A percentile compares a stretch with the other conserved stretches of the same genome.
Evolutionary conservation across 2,888 invertebrate genomes (phyloP).

Genomic region (Siphonodentalium dalli): DNA sequence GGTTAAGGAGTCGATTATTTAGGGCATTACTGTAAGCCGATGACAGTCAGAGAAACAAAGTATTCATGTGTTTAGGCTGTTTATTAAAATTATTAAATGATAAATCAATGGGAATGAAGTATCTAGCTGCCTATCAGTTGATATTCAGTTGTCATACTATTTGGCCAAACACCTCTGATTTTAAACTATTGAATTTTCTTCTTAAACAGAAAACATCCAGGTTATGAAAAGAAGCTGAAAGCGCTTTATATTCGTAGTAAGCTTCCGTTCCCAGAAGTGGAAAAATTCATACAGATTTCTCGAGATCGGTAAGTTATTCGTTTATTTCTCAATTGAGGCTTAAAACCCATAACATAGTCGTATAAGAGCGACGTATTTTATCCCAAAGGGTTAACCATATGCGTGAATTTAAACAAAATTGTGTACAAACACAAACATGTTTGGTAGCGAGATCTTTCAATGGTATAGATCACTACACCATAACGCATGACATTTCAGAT

Average conservation of each 20-base stretch:
- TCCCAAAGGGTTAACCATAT: too few species aligned
- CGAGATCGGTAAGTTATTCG: conserved; percentile 67
- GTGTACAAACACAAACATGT: too few species aligned
- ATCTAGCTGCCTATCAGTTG: too few species aligned
- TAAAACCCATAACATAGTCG: too few species aligned
- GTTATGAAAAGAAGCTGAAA: conserved; percentile 66
- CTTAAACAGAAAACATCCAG: conserved; percentile 50
- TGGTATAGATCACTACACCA: too few species aligned
- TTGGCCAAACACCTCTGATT: neutral
- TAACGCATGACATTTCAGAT: too few species aligned
- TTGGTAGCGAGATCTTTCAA: too few species aligned
- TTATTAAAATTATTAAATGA: neutral
- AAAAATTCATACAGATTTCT: conserved; percentile 80
- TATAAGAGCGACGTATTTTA: too few species aligned
- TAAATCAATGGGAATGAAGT: neutral
- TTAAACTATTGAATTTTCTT: neutral
- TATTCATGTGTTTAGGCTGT: neutral
- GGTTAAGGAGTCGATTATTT: too few species aligned
- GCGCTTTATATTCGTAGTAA: conserved; percentile 83
- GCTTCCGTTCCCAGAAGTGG: conserved; percentile 83
- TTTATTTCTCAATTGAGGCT: neutral
- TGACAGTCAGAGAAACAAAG: neutral
- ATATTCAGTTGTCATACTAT: neutral
- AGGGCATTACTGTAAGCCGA: too few species aligned
- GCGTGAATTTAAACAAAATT: too few species aligned